These are phyloP conservation scores for Netelia inedita DNA, from an alignment of 2,888 invertebrate genomes.

Conservation along the genomic window DNA sequence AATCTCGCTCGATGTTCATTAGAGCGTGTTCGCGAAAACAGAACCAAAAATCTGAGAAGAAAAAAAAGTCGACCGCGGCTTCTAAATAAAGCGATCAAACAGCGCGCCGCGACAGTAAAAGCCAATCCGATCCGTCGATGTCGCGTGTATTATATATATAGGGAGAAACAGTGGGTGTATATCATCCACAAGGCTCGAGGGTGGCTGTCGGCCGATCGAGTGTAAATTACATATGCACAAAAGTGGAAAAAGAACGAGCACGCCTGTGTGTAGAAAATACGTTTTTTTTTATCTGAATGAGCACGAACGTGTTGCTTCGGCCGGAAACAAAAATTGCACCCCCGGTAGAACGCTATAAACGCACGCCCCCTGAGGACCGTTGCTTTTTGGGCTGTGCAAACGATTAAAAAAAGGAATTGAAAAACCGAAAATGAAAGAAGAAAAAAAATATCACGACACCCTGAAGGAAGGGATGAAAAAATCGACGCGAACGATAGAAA, in stretches of 20 bases:
- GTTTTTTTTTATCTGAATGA: background rate
- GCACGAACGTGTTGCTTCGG: conserved; percentile 54
- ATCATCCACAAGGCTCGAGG: background rate
- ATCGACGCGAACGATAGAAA: background rate
- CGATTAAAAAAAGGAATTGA: conserved; percentile 2
- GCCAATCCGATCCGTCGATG: too few species aligned
- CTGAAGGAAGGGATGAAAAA: conserved; percentile 2
- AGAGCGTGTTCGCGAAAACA: too few species aligned
- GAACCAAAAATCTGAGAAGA: too few species aligned
- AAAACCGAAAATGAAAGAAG: conserved; percentile 22
- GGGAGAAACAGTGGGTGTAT: conserved; percentile 3
- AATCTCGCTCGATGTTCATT: too few species aligned
- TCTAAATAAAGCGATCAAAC: too few species aligned
- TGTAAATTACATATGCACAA: conserved; percentile 50
- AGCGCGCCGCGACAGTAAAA: too few species aligned
- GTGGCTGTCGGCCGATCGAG: conserved; percentile 8
- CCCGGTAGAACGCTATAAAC: background rate
- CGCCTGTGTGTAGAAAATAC: conserved; percentile 30
- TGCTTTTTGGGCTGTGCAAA: background rate
- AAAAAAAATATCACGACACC: background rate
- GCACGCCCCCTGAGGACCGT: background rate
- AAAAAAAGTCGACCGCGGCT: too few species aligned
- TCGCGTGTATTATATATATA: too few species aligned
- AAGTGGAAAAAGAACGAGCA: conserved; percentile 3
- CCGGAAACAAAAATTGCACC: conserved; percentile 50